A percentile compares a stretch with the other conserved stretches of the same genome.
Conservation (phyloP, 2,888 invertebrate genomes). For the Cylindroiulus punctatus region DNA sequence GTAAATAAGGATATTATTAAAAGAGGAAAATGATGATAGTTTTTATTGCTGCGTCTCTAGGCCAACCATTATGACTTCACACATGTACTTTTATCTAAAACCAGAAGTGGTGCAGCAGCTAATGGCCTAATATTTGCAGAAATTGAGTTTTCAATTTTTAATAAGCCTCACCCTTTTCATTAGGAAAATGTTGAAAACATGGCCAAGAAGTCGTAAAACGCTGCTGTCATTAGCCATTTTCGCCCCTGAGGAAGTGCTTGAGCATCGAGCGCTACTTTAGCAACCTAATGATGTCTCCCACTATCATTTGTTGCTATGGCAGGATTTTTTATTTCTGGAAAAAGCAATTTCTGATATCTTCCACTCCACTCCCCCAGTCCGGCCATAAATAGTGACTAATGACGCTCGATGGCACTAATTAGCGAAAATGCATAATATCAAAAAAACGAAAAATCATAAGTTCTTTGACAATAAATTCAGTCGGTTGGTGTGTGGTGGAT, state of each 20-base stretch:
- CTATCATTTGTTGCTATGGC: conserved; percentile 43
- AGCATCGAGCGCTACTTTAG: conserved; percentile 16
- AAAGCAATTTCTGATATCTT: conserved; percentile 24
- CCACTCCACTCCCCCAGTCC: background rate
- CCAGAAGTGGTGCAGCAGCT: background rate
- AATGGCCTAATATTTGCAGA: background rate
- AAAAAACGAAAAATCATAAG: conserved; percentile 10
- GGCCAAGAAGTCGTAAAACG: background rate
- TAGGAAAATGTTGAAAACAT: background rate
- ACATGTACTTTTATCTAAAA: background rate
- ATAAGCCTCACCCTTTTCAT: background rate
- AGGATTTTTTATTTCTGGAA: conserved; percentile 5
- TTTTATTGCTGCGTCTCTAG: too few relatives aligned
- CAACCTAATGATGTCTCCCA: conserved; percentile 22
- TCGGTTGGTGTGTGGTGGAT: background rate
- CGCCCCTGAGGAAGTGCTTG: background rate
- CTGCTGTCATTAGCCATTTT: background rate
- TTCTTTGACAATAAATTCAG: background rate
- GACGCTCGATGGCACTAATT: background rate
- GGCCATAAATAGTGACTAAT: background rate
- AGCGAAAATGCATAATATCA: background rate
- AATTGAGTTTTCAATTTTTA: background rate
- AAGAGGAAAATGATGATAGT: background rate
- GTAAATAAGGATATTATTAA: background rate
- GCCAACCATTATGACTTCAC: too few relatives aligned